phyloP scores from a whole-genome alignment of 2,797 vertebrate genomes.

The Macropodus opercularis region DNA sequence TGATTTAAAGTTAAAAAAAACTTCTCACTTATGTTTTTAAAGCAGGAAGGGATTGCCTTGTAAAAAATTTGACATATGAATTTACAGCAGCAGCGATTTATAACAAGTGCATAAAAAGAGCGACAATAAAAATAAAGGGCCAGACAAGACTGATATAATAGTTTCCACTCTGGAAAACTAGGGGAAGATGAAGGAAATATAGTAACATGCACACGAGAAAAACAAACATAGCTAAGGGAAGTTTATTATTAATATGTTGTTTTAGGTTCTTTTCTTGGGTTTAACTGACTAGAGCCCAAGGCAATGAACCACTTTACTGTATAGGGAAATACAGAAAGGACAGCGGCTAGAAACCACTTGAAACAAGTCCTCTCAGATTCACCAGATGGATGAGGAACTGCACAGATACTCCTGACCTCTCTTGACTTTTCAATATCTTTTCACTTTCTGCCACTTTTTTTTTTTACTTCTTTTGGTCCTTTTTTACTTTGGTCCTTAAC shows the following conservation, averaged over 20 bases:
- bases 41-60: slow-evolving; percentile 35
- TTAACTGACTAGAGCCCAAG: slow-evolving; percentile 31
- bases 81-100: slow-evolving; percentile 57
- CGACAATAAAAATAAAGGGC: slow-evolving; percentile 54
- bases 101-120: slow-evolving; percentile 50
- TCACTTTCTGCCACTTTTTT: slow-evolving; percentile 53
- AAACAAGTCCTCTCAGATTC: slow-evolving; percentile 67
- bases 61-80: slow-evolving; percentile 52
- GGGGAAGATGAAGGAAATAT: slow-evolving; percentile 7
- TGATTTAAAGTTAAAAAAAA: slow-evolving; percentile 49
- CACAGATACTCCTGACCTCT: slow-evolving; percentile 71
- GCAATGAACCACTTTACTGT: slow-evolving; percentile 28
- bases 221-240: slow-evolving; percentile 21
- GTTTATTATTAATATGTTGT: slow-evolving; percentile 28
- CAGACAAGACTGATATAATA: slow-evolving; percentile 59
- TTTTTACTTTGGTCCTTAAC: slow-evolving; percentile 57
- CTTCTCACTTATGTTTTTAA: slow-evolving; percentile 30
- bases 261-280: slow-evolving; percentile 39
- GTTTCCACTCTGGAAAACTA: slow-evolving; percentile 49
- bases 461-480: slow-evolving; percentile 30
- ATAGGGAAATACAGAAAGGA: slow-evolving; percentile 22
- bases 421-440: slow-evolving; percentile 73
- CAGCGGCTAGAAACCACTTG: slow-evolving; percentile 63
- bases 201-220: background rate
- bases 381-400: slow-evolving; percentile 62